Base-by-base conservation (phyloP, 1,140 invertebrate genomes). In the Globodera ellingtonae region DNA sequence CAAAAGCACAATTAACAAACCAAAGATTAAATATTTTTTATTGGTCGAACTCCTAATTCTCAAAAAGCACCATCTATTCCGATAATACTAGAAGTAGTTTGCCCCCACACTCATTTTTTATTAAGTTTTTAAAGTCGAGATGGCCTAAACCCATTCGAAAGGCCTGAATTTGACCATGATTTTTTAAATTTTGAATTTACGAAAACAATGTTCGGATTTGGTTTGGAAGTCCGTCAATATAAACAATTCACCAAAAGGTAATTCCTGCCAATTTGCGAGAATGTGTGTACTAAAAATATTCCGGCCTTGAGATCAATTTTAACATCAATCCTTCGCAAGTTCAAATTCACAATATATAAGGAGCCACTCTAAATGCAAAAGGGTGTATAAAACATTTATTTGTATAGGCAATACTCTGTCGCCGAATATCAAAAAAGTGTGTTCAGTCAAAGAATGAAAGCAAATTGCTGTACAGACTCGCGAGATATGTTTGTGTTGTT, bases 301-400 rank as follows among this genome's bases (percentile, higher is more conserved):
- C 74, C 73, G 69, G 24, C 18, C 47, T 35, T 18, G 35, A 62
- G 50, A 75, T 47, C 81, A 10, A 84, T 50, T 81, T 82, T 52
- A 47, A 35, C 73, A 35, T 18, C 21, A 18, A 86, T 48, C 50
- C 66, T 56, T 72, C 59, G 24, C 48, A 84, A 48, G 66, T 83
- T 48, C n/a, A 86, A 50, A 73, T 83, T 83, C 21, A 86, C 80
- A 50, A 83, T 59, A 50, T 21, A 75, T 69, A 83, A 59, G 47
- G 44, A 52, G 9, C 84, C 84, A n/a, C 46, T 48, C 82, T 82
- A 82, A 82, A 82, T 76, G 13, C 21, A 7, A 24, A 13, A 6
- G 52, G 52, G 69, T 81, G 24, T n/a, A 80, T 4, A 80, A 75
- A 15, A 8, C 9, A 62, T 72, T 59, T 5, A 21, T 24, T 69